Conservation (phyloP, 2,888 invertebrate species). For the Chalcosyrphus nemorum region DNA sequence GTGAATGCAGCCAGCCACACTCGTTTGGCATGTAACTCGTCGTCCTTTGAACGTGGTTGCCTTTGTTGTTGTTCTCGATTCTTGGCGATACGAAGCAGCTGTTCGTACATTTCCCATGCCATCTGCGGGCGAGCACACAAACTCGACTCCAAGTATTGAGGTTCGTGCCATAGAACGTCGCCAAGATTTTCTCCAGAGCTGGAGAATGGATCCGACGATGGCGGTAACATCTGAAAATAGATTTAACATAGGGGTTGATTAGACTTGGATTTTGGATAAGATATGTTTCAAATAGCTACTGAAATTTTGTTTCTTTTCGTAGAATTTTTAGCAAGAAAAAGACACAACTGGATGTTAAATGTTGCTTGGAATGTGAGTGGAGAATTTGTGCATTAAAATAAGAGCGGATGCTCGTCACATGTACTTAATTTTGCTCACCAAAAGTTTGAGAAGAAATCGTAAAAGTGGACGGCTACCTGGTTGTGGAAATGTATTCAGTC, state of each 20-base stretch:
- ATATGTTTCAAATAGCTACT: too few relatives aligned
- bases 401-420: too few relatives aligned
- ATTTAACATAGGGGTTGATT: not conserved
- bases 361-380: too few relatives aligned
- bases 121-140: conserved; percentile 59
- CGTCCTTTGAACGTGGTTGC: conserved; percentile 22
- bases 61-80: conserved; percentile 39
- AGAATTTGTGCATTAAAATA: too few relatives aligned
- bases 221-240: conserved; percentile 52
- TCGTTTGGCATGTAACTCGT: conserved; percentile 40
- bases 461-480: too few relatives aligned
- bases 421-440: too few relatives aligned
- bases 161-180: conserved; percentile 29
- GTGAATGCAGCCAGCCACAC: conserved; percentile 67
- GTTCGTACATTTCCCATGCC: conserved; percentile 70
- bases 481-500: too few relatives aligned
- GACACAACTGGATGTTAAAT: too few relatives aligned
- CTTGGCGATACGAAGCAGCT: conserved; percentile 55
- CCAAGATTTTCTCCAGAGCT: not conserved
- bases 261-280: too few relatives aligned
- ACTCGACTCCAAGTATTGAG: conserved; percentile 49
- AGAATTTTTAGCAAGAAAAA: too few relatives aligned
- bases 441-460: too few relatives aligned
- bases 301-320: too few relatives aligned
- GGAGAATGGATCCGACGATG: conserved; percentile 5